Evolutionary conservation across 2,888 invertebrate genomes (phyloP).

Genomic region (Lepetodrilus schrolli): DNA sequence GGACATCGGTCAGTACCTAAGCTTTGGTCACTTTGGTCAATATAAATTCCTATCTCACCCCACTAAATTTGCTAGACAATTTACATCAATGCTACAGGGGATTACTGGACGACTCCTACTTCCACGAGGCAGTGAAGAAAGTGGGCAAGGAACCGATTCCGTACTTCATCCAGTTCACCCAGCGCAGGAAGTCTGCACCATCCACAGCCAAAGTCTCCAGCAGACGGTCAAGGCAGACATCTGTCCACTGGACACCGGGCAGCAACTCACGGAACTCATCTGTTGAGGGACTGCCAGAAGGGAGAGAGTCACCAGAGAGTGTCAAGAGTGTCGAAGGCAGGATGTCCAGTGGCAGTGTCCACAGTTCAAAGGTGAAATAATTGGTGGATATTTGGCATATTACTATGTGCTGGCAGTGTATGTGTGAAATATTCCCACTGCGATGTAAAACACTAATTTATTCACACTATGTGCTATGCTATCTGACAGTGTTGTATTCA

Average conservation of each 20-base stretch:
- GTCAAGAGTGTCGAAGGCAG: constrained; percentile 13
- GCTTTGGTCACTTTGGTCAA: too few relatives aligned
- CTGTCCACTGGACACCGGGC: neutral
- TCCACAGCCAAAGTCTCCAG: neutral
- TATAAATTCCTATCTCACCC: too few relatives aligned
- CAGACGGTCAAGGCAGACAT: neutral
- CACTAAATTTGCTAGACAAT: too few relatives aligned
- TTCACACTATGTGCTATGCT: too few relatives aligned
- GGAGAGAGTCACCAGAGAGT: neutral
- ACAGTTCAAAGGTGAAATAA: neutral
- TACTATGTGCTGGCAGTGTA: too few relatives aligned
- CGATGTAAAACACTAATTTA: too few relatives aligned
- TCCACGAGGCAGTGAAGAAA: constrained; percentile 66
- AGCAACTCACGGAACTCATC: neutral
- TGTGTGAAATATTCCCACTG: too few relatives aligned
- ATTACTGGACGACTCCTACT: constrained; percentile 70
- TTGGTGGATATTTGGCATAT: too few relatives aligned
- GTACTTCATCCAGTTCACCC: constrained; percentile 69
- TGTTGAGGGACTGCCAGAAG: neutral
- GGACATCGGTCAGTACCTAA: too few relatives aligned
- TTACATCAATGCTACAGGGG: too few relatives aligned
- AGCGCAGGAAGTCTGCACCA: constrained; percentile 34
- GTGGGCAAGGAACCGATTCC: constrained; percentile 70
- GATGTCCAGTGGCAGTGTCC: neutral
- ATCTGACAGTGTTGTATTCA: neutral